Evolutionary conservation across 2,888 invertebrate species (phyloP).

Genomic region (Bombyx huttoni): DNA sequence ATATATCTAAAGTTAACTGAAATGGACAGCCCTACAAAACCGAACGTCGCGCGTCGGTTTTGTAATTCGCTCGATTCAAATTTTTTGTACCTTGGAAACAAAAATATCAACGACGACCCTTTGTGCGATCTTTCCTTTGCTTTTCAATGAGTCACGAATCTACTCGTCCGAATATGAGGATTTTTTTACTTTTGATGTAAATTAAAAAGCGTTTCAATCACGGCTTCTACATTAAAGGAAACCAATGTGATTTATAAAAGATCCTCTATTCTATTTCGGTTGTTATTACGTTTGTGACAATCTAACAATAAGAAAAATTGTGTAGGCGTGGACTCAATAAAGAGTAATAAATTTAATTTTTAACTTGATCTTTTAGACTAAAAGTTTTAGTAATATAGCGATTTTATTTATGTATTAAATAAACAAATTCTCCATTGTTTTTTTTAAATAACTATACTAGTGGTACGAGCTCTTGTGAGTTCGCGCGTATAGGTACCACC

Average conservation of each 20-base stretch:
- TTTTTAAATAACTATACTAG: too few species aligned
- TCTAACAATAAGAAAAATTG: too few species aligned
- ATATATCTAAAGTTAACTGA: neutral
- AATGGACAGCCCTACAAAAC: conserved; percentile 31
- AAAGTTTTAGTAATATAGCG: too few species aligned
- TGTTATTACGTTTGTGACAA: too few species aligned
- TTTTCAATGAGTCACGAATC: conserved; percentile 55
- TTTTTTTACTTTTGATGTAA: conserved; percentile 54
- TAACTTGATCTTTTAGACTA: too few species aligned
- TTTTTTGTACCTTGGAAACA: conserved; percentile 52
- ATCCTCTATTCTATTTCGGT: neutral
- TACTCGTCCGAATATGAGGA: conserved; percentile 51
- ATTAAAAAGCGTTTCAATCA: conserved; percentile 29
- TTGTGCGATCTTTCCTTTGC: conserved; percentile 57
- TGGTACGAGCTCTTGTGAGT: too few species aligned
- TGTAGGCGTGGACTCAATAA: too few species aligned
- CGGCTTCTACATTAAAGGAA: neutral
- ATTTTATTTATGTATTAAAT: too few species aligned
- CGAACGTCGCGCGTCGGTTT: conserved; percentile 39
- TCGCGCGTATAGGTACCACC: too few species aligned
- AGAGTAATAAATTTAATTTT: too few species aligned
- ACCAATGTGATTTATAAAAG: neutral
- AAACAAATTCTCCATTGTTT: too few species aligned
- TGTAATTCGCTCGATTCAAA: conserved; percentile 56
- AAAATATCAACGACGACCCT: conserved; percentile 49